Conservation (phyloP, 92 coral and sea anemone species). For the Porites lobata region DNA sequence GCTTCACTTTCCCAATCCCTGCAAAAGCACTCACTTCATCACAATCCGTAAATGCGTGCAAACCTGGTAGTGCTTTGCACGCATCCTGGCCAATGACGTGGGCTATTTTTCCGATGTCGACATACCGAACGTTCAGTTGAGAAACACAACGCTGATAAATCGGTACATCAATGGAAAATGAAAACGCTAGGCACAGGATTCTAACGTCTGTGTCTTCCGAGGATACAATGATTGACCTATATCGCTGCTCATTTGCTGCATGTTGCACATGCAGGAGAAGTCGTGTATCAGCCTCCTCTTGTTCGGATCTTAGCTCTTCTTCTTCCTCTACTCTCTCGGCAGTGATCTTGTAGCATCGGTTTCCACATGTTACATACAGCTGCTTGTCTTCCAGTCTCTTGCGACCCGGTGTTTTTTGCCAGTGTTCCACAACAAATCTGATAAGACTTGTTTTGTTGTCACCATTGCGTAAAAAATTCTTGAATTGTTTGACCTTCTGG, state of each 20-base stretch:
- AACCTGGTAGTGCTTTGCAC: conserved; percentile 44
- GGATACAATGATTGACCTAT: conserved; percentile 42
- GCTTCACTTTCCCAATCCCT: conserved; percentile 56
- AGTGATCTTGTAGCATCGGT: no score
- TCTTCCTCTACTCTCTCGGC: no score
- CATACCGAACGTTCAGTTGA: conserved; percentile 32
- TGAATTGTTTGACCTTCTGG: conserved; percentile 56
- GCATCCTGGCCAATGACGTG: conserved; percentile 36
- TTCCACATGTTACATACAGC: no score
- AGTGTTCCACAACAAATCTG: conserved; percentile 58
- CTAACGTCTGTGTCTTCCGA: conserved; percentile 53
- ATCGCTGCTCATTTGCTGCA: neutral
- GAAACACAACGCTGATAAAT: conserved; percentile 53
- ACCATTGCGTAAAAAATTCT: conserved; percentile 39
- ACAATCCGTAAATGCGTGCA: conserved; percentile 49
- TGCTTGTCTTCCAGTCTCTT: conserved; percentile 38
- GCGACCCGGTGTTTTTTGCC: conserved; percentile 44
- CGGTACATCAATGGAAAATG: conserved; percentile 25
- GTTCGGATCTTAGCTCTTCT: conserved; percentile 41
- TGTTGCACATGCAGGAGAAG: conserved; percentile 9
- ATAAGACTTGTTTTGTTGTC: conserved; percentile 52
- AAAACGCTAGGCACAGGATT: conserved; percentile 41
- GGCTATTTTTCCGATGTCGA: conserved; percentile 41
- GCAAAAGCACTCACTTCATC: conserved; percentile 49
- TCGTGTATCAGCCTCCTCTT: conserved; percentile 57